phyloP scores from a whole-genome alignment of 2,113 vertebrate genomes.

The Podarcis muralis region DNA sequence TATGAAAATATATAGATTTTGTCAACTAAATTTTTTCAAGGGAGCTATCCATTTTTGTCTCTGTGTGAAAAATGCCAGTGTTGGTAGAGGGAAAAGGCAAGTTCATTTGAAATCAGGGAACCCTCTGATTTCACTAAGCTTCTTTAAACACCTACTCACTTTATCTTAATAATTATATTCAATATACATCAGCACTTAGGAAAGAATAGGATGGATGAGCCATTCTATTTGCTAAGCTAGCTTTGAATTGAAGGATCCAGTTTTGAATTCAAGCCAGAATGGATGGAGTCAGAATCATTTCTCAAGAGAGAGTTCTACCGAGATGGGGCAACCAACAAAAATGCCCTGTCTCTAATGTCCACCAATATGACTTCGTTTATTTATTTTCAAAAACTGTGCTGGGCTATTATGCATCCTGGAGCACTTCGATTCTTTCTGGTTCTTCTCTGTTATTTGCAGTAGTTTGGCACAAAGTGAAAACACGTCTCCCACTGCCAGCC shows the following conservation, averaged over 20 bases:
- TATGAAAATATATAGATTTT: slow-evolving; percentile 5
- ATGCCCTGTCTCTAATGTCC: no score
- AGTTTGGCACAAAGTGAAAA: not conserved
- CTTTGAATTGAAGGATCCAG: not conserved
- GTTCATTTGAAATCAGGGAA: not conserved
- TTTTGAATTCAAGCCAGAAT: no score
- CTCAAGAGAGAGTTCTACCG: no score
- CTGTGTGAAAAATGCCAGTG: not conserved
- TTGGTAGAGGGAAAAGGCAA: not conserved
- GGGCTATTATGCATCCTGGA: not conserved
- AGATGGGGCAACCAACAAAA: no score
- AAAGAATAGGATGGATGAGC: not conserved
- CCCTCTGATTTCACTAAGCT: not conserved
- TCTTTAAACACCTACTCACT: not conserved
- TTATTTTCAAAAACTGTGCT: no score
- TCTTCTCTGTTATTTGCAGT: not conserved
- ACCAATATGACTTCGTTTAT: no score
- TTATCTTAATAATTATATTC: not conserved
- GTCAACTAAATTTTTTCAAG: not conserved
- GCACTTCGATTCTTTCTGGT: not conserved
- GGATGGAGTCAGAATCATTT: no score
- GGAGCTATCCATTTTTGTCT: not conserved
- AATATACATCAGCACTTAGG: not conserved
- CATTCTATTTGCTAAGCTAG: not conserved
- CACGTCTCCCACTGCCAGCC: not conserved